Evolutionary conservation across 2,888 invertebrate species (phyloP).

Genomic region (Onchidella celtica): DNA sequence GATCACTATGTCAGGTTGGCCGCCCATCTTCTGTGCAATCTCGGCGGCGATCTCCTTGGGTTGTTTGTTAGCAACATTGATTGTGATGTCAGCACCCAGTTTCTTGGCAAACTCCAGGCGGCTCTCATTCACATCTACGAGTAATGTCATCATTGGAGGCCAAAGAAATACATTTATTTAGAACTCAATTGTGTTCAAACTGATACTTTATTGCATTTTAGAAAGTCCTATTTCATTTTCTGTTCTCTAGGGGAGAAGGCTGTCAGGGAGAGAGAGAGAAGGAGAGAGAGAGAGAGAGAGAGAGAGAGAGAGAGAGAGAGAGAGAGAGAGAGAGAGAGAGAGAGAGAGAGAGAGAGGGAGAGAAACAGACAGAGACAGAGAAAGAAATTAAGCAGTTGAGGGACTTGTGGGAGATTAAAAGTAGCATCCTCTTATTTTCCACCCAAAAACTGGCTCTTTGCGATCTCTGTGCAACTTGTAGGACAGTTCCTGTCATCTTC

Average conservation of each 20-base stretch:
- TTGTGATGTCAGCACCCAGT: slow-evolving; percentile 77
- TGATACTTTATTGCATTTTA: no score
- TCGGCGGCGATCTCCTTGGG: slow-evolving; percentile 64
- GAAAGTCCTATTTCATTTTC: no score
- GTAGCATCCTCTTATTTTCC: no score
- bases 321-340: slow-evolving; percentile 8
- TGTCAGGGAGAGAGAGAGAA: not conserved
- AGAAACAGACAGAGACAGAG: not conserved
- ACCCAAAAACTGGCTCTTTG: no score
- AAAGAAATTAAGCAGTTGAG: no score
- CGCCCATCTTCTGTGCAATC: slow-evolving; percentile 66
- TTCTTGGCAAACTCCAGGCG: slow-evolving; percentile 78
- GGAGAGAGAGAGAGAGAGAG: not conserved
- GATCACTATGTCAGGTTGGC: slow-evolving; percentile 87
- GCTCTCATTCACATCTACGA: slow-evolving; percentile 73
- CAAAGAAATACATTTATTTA: no score
- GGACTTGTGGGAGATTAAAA: no score
- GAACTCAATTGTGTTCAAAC: no score
- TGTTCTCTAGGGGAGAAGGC: no score
- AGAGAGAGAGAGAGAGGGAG: not conserved
- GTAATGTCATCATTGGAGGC: no score
- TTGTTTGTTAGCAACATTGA: slow-evolving; percentile 72
- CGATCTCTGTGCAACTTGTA: no score
- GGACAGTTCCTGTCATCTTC: no score
- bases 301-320: not conserved